phyloP scores from a whole-genome alignment of 2,888 invertebrate species.

The Chaitophorus viminalis region DNA sequence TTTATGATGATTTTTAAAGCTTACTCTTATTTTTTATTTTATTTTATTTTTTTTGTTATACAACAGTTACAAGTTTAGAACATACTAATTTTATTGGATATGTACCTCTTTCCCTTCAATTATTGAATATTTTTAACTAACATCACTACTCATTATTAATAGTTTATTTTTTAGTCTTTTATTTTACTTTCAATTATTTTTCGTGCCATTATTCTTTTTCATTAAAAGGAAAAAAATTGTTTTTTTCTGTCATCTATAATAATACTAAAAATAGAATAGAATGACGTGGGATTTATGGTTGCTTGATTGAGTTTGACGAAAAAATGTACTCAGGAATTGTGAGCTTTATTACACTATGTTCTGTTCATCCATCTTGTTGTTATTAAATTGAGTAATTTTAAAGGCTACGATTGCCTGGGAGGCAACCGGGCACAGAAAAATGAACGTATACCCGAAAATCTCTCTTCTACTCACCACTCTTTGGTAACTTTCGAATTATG shows the following conservation, averaged over 20 bases:
- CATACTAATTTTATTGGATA: too few species aligned
- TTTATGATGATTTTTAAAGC: too few species aligned
- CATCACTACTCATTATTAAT: too few species aligned
- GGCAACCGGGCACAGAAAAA: not conserved
- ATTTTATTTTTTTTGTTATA: too few species aligned
- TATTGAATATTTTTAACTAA: too few species aligned
- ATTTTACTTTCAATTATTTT: not conserved
- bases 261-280: conserved; percentile 3
- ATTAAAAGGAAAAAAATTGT: too few species aligned
- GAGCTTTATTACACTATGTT: conserved; percentile 31
- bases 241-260: not conserved
- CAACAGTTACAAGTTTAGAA: too few species aligned
- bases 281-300: conserved; percentile 27
- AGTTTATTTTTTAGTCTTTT: not conserved
- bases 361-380: conserved; percentile 37
- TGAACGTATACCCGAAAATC: conserved; percentile 5
- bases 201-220: not conserved
- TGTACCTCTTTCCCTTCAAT: too few species aligned
- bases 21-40: too few species aligned
- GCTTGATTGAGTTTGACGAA: conserved; percentile 35
- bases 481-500: not conserved
- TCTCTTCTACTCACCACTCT: not conserved
- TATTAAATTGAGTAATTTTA: conserved; percentile 49
- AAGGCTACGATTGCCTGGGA: not conserved
- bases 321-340: not conserved